Conservation (phyloP, 2,888 invertebrate genomes). For the Osedax frankpressi region DNA sequence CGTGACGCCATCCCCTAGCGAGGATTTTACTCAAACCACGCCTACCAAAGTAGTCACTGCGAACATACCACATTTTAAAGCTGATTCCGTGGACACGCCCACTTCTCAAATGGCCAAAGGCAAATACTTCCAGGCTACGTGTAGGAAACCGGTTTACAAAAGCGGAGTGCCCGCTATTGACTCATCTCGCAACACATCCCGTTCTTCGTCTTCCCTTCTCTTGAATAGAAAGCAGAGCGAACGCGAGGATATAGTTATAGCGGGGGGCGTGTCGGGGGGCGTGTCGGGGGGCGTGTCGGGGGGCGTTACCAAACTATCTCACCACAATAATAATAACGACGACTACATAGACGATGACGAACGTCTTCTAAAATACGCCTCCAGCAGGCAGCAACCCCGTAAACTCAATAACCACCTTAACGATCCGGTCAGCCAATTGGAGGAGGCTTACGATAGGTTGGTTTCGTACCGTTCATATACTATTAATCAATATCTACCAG, state of each 20-base stretch:
- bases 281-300: neutral
- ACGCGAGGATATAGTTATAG: too few species aligned
- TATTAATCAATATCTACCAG: too few species aligned
- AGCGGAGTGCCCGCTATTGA: neutral
- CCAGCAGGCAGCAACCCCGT: conserved; percentile 29
- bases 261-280: too few species aligned
- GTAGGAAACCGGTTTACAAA: neutral
- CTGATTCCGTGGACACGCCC: neutral
- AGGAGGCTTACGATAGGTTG: conserved; percentile 36
- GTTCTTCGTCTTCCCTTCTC: too few species aligned
- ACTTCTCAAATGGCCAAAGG: neutral
- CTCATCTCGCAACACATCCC: neutral
- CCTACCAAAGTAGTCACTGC: too few species aligned
- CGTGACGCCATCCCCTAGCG: too few species aligned
- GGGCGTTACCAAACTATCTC: neutral
- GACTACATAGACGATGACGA: conserved; percentile 21
- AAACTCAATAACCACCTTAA: conserved; percentile 33
- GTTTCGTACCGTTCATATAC: conserved; percentile 20
- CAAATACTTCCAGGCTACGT: neutral
- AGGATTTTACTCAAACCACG: too few species aligned
- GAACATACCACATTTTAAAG: too few species aligned
- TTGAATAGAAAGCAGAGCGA: too few species aligned
- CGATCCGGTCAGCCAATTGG: conserved; percentile 38
- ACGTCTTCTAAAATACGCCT: conserved; percentile 22
- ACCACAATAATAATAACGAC: too few species aligned